Percentiles rank a stretch among this genome's conserved stretches.
Conservation (phyloP, 2,797 vertebrate genomes). For the Megaceryle alcyon region DNA sequence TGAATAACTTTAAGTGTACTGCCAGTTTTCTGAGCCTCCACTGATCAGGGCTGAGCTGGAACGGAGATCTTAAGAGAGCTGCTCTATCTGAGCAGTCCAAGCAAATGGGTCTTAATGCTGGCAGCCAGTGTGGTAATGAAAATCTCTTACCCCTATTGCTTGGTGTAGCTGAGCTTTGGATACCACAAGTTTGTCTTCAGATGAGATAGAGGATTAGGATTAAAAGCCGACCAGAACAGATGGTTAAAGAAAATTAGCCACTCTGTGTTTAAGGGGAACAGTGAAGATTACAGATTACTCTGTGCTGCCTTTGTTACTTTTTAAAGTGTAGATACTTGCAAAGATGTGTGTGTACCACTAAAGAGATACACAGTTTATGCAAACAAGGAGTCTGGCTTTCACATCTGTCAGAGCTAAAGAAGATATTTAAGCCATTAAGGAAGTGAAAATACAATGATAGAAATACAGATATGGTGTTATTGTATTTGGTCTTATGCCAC, state of each 20-base stretch:
- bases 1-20: neutral
- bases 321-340: neutral
- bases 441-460: neutral
- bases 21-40: neutral
- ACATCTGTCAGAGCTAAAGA: neutral
- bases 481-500: neutral
- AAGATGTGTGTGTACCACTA: neutral
- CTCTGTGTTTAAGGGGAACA: neutral
- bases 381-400: neutral
- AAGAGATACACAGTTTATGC: neutral
- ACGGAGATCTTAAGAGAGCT: neutral
- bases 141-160: neutral
- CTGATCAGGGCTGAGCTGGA: neutral
- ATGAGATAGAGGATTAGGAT: neutral
- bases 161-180: neutral
- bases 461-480: neutral
- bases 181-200: neutral
- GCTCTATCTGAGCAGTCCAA: neutral
- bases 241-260: constrained; percentile 4
- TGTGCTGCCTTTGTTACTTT: neutral
- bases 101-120: neutral
- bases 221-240: neutral
- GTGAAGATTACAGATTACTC: neutral
- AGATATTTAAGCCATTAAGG: neutral
- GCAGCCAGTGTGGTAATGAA: neutral